Evolutionary conservation across 2,888 invertebrate species (phyloP), one percentile per base, ranked within the genome.

Genomic region (Drosophila aldrichi): DNA sequence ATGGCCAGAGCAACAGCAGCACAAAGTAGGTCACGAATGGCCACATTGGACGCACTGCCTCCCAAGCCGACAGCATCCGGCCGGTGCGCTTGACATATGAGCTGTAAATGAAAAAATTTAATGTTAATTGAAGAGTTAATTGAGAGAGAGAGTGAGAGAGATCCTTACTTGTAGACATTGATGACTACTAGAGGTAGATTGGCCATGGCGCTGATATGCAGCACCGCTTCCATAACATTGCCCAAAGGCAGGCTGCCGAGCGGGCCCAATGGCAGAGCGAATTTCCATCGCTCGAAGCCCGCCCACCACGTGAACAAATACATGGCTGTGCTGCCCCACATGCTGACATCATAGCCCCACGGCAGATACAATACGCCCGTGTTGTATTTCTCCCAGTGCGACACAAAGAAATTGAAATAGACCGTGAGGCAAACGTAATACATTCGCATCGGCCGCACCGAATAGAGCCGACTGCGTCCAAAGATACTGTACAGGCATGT

Each of bases 301-400:
- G 94, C 94, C 88, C 96, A 94, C 72, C 94, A 94, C 78, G 95
- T 94, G 82, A 94, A 92, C 72, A 94, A 85, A 77, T 95, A 93
- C 70, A 95, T 93, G 59, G 94, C 79, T 69, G 95, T 94, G 65
- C 95, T 94, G 20, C 95, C 95, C 93, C 98, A 95, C 97, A 99
- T 99, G 73, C 98, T 98, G 77, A 98, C 95, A 93, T 99, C 99
- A 92, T 99, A 99, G 56, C 98, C 98, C 99, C 99, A 99, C 0
- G 99, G 99, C 81, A 99, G 94, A 93, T 97, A 99, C 93, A 98
- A 95, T 49, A 95, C 96, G 22, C 97, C 98, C 0, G 99, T 99
- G 93, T 99, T 99, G 94, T 99, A 99, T 91, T 99, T 99, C 94
- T 99, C 99, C 98, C 99, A 99, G 93, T 99, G 99, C 29, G 99